Percentiles rank a stretch among this genome's conserved stretches.
Evolutionary conservation across 2,888 invertebrate species (phyloP).

Genomic region (Gastrophysa polygoni): DNA sequence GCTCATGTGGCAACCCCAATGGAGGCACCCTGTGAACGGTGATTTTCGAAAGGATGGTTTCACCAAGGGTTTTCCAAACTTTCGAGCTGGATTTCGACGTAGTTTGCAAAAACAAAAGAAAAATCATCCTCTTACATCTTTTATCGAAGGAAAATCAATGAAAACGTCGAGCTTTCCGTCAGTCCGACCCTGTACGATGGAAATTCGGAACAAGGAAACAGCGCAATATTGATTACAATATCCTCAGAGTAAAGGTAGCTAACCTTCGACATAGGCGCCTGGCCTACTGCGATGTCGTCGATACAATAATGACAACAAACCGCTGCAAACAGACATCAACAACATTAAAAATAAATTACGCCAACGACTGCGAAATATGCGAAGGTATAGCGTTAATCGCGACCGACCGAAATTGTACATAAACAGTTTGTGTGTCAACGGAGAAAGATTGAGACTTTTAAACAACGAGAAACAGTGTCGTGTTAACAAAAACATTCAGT

Average conservation of each 20-base stretch:
- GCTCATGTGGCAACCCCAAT: too few species aligned
- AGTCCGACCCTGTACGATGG: constrained; percentile 27
- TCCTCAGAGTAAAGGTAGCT: constrained; percentile 17
- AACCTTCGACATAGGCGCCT: constrained; percentile 25
- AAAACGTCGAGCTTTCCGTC: not conserved
- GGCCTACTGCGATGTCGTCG: constrained; percentile 12
- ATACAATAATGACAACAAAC: constrained; percentile 31
- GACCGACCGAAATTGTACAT: constrained; percentile 46
- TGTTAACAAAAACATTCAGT: constrained; percentile 28
- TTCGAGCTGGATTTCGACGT: too few species aligned
- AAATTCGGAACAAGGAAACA: constrained; percentile 33
- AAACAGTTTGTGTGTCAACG: constrained; percentile 38
- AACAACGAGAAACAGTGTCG: constrained; percentile 27
- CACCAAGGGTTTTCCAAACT: too few species aligned
- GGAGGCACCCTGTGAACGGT: too few species aligned
- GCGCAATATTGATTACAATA: constrained; percentile 36
- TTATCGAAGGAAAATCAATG: constrained; percentile 22
- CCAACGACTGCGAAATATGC: constrained; percentile 31
- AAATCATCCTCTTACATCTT: too few species aligned
- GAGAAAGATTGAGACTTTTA: constrained; percentile 34
- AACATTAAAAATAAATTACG: constrained; percentile 14
- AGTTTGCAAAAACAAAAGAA: too few species aligned
- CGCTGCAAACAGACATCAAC: constrained; percentile 13
- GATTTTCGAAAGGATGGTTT: too few species aligned
- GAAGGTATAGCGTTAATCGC: constrained; percentile 28